Evolutionary conservation across 2,888 invertebrate species (phyloP), one percentile per base, ranked within the genome.

Genomic region (Drosophila mimetica): DNA sequence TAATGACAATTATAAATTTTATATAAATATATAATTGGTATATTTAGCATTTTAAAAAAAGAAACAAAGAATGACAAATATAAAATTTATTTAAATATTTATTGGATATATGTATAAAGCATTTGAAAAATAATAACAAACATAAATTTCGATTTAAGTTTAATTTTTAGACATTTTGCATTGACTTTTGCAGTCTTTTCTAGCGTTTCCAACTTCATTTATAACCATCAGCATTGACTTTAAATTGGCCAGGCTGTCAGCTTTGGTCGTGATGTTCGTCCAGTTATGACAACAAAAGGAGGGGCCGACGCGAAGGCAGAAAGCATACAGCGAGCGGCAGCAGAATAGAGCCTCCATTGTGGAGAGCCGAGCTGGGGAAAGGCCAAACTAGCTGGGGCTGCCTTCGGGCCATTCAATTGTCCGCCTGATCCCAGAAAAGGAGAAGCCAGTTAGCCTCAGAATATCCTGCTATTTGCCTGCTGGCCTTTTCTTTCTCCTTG

Each of bases 221-320:
- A 18, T 4, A 39, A 3, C 9, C 11, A 25, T 4, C 11, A 39
- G 1, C 7, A 22, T 8, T 1, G 28, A 41, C 39, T 11, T 11
- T 2, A 32, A 58, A 22, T 11, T 18, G 22, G 57, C 58, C 30
- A 22, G 20, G 22, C 2, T 20, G 58, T 9, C 58, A 32, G 53
- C 22, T 44, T 30, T 34, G 39, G 18, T 13, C 13, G 39, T 22
- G 18, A 14, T 57, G 42, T 36, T 50, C 74, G 47, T 57, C 42
- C 74, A 64, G 75, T 78, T 76, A 78, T 78, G 76, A 71, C 75
- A 76, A 76, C 78, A 75, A 66, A 60, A 44, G 63, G 42, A 28
- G 18, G 55, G 41, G 36, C 53, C 54, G 30, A 54, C 75, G 58
- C 63, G 42, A 64, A 52, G 53, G 51, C 61, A 34, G 52, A 65